A percentile compares a stretch with the other conserved stretches of the same genome.
phyloP scores from a whole-genome alignment of 1,140 invertebrate species.

The Mamestra configurata region DNA sequence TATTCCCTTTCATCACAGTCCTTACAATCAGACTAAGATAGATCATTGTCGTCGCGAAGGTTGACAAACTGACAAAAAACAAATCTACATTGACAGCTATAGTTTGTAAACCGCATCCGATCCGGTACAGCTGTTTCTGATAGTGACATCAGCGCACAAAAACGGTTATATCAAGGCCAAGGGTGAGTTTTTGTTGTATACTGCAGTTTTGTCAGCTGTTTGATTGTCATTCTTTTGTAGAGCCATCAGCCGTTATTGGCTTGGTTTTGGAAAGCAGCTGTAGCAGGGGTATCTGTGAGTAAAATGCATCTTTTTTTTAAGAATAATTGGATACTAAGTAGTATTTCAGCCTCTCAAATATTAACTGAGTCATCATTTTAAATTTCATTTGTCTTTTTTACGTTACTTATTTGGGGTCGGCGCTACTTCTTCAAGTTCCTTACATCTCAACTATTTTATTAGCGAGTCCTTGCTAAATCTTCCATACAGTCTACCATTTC shows the following conservation, averaged over 20 bases:
- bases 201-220: constrained; percentile 23
- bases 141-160: constrained; percentile 7
- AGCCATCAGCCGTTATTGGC: neutral
- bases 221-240: neutral
- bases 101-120: constrained; percentile 27
- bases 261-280: too few relatives aligned
- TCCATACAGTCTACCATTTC: too few relatives aligned
- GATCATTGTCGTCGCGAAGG: neutral
- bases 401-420: too few relatives aligned
- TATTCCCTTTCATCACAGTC: neutral
- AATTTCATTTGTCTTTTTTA: too few relatives aligned
- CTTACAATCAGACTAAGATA: neutral
- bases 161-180: constrained; percentile 17
- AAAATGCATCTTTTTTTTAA: too few relatives aligned
- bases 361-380: too few relatives aligned
- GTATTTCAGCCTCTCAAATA: too few relatives aligned
- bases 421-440: too few relatives aligned
- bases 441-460: too few relatives aligned
- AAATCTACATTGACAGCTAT: neutral
- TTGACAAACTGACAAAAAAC: neutral
- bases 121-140: constrained; percentile 34
- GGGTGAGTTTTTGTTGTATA: constrained; percentile 2
- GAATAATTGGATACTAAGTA: too few relatives aligned
- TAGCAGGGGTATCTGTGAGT: too few relatives aligned
- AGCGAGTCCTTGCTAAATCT: too few relatives aligned